These are phyloP conservation scores for Dolichallabes microphthalmus DNA, from an alignment of 2,113 vertebrate species.

Conservation along the genomic window DNA sequence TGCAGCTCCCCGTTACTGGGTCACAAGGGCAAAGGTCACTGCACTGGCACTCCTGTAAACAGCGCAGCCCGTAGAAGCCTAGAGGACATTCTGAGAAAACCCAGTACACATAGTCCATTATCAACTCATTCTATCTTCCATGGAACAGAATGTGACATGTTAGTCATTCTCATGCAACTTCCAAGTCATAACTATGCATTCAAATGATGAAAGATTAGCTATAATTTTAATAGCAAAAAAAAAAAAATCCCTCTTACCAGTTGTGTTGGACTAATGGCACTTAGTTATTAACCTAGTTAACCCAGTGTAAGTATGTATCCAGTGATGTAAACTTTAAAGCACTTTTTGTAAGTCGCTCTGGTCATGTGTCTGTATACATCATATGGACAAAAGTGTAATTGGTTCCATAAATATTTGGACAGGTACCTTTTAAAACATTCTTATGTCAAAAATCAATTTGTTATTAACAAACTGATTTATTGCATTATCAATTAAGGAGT, in stretches of 20 bases:
- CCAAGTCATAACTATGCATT: not conserved
- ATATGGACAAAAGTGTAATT: not conserved
- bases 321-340: too few species aligned
- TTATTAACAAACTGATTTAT: too few species aligned
- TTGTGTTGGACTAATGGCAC: too few species aligned
- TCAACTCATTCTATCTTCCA: not conserved
- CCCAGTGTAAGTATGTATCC: too few species aligned
- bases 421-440: too few species aligned
- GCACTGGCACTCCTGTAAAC: constrained; percentile 75
- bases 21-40: constrained; percentile 79
- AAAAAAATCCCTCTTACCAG: too few species aligned
- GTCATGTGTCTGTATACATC: not conserved
- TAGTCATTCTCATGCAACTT: not conserved
- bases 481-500: too few species aligned
- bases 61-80: constrained; percentile 79
- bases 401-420: too few species aligned
- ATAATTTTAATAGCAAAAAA: not conserved
- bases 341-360: too few species aligned
- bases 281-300: too few species aligned
- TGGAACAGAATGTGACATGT: not conserved
- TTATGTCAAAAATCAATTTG: too few species aligned
- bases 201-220: not conserved
- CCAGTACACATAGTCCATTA: constrained; percentile 4
- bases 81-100: constrained; percentile 75
- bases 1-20: constrained; percentile 80